Evolutionary conservation across 2,888 invertebrate species (phyloP).

Genomic region (Rotaria sp.): DNA sequence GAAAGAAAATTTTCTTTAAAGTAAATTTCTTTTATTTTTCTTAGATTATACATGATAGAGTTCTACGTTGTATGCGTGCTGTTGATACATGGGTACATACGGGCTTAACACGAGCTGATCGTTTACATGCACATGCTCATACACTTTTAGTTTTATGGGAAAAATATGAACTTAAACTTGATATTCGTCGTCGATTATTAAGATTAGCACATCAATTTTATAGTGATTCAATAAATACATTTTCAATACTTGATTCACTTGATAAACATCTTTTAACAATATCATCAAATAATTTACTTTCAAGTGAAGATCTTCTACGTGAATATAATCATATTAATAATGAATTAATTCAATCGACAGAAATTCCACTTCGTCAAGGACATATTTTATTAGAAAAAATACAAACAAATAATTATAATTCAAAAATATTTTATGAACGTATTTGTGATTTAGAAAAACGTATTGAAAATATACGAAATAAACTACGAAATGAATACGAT

Average conservation of each 20-base stretch:
- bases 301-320: neutral
- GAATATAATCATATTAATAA: conserved; percentile 29
- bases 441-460: neutral
- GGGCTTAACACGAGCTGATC: conserved; percentile 55
- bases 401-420: conserved; percentile 57
- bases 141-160: conserved; percentile 64
- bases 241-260: neutral
- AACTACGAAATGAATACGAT: neutral
- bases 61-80: conserved; percentile 69
- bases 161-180: conserved; percentile 67
- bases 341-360: conserved; percentile 60
- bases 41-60: conserved; percentile 67
- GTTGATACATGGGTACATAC: conserved; percentile 69
- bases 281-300: neutral
- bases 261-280: neutral
- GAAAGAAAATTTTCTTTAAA: neutral
- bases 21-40: conserved; percentile 33
- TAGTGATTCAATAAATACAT: neutral
- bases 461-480: neutral
- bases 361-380: conserved; percentile 66
- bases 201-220: conserved; percentile 64
- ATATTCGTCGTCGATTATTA: conserved; percentile 65
- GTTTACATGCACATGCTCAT: conserved; percentile 53
- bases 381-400: conserved; percentile 67
- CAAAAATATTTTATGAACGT: neutral